Evolutionary conservation across 2,797 vertebrate genomes (phyloP).

Genomic region (Catamblyrhynchus diadema): DNA sequence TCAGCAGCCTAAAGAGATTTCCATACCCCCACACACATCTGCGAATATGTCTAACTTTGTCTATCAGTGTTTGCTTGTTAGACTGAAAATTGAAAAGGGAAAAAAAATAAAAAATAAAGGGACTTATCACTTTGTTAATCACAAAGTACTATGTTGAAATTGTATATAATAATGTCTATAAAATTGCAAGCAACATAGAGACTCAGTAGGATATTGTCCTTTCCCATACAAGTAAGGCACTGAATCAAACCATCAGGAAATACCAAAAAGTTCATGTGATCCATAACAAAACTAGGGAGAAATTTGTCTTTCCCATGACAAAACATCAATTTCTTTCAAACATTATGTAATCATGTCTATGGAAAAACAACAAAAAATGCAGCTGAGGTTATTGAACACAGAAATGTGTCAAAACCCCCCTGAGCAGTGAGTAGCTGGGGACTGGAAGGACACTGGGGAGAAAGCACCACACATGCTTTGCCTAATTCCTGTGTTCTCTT

Average conservation of each 20-base stretch:
- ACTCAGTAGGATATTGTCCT: not conserved
- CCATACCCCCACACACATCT: not conserved
- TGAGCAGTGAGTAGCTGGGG: not conserved
- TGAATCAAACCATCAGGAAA: not conserved
- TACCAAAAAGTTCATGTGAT: not conserved
- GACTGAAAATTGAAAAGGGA: not conserved
- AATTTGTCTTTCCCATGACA: not conserved
- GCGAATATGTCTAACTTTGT: not conserved
- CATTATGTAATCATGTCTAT: not conserved
- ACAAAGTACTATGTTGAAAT: not conserved
- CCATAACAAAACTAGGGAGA: not conserved
- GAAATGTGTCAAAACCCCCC: not conserved
- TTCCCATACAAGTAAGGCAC: not conserved
- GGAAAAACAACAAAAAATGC: not conserved
- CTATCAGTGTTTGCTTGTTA: not conserved
- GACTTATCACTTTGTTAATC: not conserved
- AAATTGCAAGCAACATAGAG: not conserved
- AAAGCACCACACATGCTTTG: rapidly evolving
- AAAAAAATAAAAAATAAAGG: not conserved
- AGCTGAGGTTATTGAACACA: not conserved
- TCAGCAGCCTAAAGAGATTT: not conserved
- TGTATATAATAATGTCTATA: not conserved
- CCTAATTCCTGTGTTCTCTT: not conserved
- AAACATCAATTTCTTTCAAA: not conserved
- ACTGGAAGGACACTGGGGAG: not conserved